These are phyloP conservation scores for Rhinella marina DNA, from an alignment of 2,797 vertebrate species.

Conservation along the genomic window DNA sequence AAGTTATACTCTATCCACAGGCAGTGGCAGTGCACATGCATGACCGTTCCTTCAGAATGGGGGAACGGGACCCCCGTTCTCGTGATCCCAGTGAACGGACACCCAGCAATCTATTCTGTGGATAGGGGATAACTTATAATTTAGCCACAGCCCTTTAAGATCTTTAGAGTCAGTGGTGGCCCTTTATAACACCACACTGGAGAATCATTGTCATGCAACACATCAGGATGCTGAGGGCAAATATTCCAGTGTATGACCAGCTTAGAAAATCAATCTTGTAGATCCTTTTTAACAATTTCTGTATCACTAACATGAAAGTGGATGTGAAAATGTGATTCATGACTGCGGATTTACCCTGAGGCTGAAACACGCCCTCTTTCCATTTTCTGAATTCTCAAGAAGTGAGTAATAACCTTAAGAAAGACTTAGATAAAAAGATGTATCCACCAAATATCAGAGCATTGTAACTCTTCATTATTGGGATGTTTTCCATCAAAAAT, in stretches of 20 bases:
- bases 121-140: no score
- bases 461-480: neutral
- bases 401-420: neutral
- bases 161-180: no score
- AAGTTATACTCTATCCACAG: no score
- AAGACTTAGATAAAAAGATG: neutral
- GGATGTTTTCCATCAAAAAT: neutral
- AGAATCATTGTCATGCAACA: no score
- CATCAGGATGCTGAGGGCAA: neutral
- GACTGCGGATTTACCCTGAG: conserved; percentile 6
- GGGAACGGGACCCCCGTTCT: no score
- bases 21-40: no score
- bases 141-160: no score
- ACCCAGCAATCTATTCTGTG: no score
- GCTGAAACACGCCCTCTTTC: neutral
- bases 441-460: neutral
- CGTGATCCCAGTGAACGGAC: no score
- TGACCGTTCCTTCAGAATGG: no score
- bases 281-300: neutral
- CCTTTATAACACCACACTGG: no score
- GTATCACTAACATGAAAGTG: neutral
- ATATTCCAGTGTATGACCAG: neutral
- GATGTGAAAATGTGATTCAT: neutral
- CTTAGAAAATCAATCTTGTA: neutral
- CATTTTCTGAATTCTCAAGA: neutral